Base-by-base conservation (phyloP, 2,113 vertebrate species). In the Proteles cristata region DNA sequence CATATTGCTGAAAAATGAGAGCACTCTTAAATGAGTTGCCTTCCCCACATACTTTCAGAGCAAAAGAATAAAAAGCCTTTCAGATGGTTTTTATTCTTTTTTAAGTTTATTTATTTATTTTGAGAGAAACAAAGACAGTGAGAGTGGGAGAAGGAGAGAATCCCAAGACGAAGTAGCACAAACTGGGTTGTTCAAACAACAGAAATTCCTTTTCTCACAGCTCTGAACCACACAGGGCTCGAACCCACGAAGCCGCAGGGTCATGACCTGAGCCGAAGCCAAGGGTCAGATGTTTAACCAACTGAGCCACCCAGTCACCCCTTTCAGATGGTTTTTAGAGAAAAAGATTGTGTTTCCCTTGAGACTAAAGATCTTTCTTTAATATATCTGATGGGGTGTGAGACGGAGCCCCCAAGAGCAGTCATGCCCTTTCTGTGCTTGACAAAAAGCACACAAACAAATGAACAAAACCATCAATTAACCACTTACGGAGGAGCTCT, bases 1-100 rank as follows among this genome's bases (percentile, higher is more conserved):
- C 50, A 28, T 35, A 82, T 79, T 25, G 2, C 79, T 93, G 50
- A 86, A 65, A 76, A 82, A 81, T 82, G 28, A 93, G 43, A 94
- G 45, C 35, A 79, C 43, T 74, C 28, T 31, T 73, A 88, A 95
- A 65, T 82, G 35, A 79, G 16, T 83, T 87, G 33, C 10, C 81
- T 14, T 79, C 19, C 68, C 39, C 74, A 94, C 92, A 83, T 92
- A 82, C 74, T 89, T 97, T 73, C 50, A 74, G 93, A 68, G 9
- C 69, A 48, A 87, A 88, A 77, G n/a, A 53, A 73, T 21, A 79
- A 96, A 77, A 87, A 35, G 31, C 21, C 25, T 87, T 86, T 86
- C 74, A 79, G 19, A 61, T 90, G 11, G 23, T 55, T 88, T 86
- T 71, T 79, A 89, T 61, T 61, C 23, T 61, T 61, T 61, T 61